Evolutionary conservation across 2,797 vertebrate species (phyloP).

Genomic region (Acanthurus tractus): DNA sequence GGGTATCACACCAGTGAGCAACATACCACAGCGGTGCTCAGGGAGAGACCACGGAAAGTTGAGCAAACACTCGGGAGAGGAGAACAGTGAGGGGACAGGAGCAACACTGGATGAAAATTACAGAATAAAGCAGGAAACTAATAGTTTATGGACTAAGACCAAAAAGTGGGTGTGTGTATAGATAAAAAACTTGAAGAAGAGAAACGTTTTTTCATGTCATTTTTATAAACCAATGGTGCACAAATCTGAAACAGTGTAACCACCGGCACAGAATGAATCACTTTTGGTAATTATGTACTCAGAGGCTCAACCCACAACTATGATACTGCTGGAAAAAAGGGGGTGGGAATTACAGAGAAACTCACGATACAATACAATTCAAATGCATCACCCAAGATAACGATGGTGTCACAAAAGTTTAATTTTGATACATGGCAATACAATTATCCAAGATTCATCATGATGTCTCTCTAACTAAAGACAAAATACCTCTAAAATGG

Average conservation of each 20-base stretch:
- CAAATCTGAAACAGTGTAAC: constrained; percentile 3
- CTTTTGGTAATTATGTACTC: constrained; percentile 1
- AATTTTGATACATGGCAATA: no score
- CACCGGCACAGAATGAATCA: constrained; percentile 22
- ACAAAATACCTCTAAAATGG: no score
- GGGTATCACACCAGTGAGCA: constrained; percentile 70
- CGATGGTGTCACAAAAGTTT: no score
- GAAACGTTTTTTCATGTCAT: neutral
- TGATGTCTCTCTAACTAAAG: no score
- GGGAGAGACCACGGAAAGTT: constrained; percentile 54
- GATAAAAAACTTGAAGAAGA: neutral
- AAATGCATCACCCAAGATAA: no score
- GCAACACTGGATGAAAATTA: constrained; percentile 7
- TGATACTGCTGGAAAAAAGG: neutral
- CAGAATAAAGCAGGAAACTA: constrained; percentile 14
- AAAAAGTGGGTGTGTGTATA: neutral
- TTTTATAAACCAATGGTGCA: constrained; percentile 14
- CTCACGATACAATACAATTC: no score
- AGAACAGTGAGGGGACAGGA: constrained; percentile 1
- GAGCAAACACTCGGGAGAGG: constrained; percentile 54
- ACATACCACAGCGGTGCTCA: constrained; percentile 74
- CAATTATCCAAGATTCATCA: no score
- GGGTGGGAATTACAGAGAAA: no score
- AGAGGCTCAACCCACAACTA: constrained; percentile 8
- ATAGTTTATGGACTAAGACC: constrained; percentile 4